Conservation (phyloP, 1,140 invertebrate species). For the Ditylenchus dipsaci region DNA sequence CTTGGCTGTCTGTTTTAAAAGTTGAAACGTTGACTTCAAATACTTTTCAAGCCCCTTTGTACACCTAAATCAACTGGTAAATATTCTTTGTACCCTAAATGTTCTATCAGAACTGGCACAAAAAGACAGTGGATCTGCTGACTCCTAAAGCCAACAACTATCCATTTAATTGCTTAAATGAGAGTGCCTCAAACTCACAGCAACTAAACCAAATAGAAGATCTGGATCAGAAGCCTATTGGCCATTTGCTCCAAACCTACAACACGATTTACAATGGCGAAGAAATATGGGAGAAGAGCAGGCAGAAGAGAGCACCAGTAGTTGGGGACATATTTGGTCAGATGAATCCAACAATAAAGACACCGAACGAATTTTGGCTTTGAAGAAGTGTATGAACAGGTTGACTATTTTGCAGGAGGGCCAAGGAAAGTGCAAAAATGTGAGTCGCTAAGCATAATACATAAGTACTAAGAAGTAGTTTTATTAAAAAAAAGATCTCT, state of each 20-base stretch:
- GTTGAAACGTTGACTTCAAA: too few relatives aligned
- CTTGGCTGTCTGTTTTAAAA: too few relatives aligned
- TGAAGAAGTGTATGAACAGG: constrained; percentile 35
- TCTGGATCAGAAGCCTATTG: not conserved
- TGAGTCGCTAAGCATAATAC: not conserved
- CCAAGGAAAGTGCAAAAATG: constrained; percentile 24
- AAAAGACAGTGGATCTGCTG: constrained; percentile 19
- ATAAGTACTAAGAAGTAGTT: not conserved
- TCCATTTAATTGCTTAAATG: not conserved
- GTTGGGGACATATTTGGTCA: not conserved
- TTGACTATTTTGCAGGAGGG: constrained; percentile 7
- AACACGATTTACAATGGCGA: constrained; percentile 18
- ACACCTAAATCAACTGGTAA: too few relatives aligned
- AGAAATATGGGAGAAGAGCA: constrained; percentile 16
- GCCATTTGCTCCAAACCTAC: not conserved
- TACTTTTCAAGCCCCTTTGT: too few relatives aligned
- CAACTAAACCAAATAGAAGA: not conserved
- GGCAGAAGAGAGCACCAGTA: constrained; percentile 7
- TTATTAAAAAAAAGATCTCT: too few relatives aligned
- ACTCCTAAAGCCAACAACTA: constrained; percentile 12
- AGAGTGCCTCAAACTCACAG: not conserved
- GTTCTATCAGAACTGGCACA: constrained; percentile 3
- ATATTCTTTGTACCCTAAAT: not conserved
- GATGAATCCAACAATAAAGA: not conserved
- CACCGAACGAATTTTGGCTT: constrained; percentile 3